Conservation (phyloP, 2,113 vertebrate genomes). For the Saguinus imperator region DNA sequence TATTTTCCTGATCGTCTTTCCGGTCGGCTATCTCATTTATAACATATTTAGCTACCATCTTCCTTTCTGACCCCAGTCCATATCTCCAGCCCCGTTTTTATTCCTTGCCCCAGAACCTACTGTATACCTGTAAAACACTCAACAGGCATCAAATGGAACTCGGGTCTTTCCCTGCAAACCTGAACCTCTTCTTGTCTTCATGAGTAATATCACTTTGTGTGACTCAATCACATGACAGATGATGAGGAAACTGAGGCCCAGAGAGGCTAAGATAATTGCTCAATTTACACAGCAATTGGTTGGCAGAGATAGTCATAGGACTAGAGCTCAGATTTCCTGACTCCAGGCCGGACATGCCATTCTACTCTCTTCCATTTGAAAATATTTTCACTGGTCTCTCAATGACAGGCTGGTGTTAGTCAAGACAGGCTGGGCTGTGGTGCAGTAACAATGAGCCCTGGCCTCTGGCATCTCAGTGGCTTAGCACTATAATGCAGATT, state of each 20-base stretch:
- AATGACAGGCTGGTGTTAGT: not conserved
- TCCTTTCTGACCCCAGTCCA: not conserved
- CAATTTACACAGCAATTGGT: not conserved
- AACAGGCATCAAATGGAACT: not conserved
- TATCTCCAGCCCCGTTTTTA: not conserved
- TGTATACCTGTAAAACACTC: not conserved
- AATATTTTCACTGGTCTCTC: not conserved
- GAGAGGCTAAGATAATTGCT: not conserved
- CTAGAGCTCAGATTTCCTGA: not conserved
- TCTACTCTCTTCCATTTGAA: not conserved
- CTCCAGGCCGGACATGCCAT: too few relatives aligned
- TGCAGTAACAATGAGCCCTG: not conserved
- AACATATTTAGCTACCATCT: not conserved
- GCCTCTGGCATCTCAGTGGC: not conserved
- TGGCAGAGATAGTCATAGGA: not conserved
- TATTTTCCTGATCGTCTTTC: not conserved
- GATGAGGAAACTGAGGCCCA: not conserved
- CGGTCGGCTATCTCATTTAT: not conserved
- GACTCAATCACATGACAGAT: not conserved
- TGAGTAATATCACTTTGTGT: accelerated
- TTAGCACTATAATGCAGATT: not conserved
- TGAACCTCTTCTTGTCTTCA: not conserved
- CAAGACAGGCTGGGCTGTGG: not conserved
- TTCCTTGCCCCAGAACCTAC: not conserved
- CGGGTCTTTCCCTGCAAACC: not conserved